Evolutionary conservation across 2,888 invertebrate genomes (phyloP).

Genomic region (Eupithecia subfuscata): DNA sequence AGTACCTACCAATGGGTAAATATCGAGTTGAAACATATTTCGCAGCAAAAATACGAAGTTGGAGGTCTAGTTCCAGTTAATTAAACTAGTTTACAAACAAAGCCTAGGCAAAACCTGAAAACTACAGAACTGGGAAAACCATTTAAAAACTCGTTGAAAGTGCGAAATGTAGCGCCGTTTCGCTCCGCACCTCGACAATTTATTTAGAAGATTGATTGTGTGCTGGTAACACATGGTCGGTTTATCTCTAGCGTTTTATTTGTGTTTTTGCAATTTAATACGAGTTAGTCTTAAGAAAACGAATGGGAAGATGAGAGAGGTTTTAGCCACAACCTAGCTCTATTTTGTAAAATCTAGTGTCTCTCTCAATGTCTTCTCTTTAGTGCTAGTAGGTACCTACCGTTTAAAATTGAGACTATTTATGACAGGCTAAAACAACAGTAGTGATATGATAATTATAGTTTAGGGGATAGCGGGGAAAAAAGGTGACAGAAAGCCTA

Average conservation of each 20-base stretch:
- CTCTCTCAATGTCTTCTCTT: too few relatives aligned
- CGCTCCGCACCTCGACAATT: conserved; percentile 33
- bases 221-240: conserved; percentile 20
- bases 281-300: not conserved
- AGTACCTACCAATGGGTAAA: not conserved
- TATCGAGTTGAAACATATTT: not conserved
- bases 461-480: not conserved
- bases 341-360: not conserved
- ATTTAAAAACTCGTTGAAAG: conserved; percentile 12
- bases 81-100: not conserved
- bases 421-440: not conserved
- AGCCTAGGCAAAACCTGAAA: not conserved
- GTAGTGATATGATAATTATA: not conserved
- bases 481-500: not conserved
- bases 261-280: conserved; percentile 12
- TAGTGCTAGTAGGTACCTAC: too few relatives aligned
- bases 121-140: not conserved
- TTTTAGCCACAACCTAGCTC: not conserved
- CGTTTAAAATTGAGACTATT: not conserved
- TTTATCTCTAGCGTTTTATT: conserved; percentile 27
- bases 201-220: conserved; percentile 39
- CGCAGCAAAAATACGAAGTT: not conserved
- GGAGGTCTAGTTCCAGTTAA: not conserved
- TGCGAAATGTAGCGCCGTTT: conserved; percentile 18
- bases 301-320: not conserved